Percentiles rank a stretch among this genome's conserved stretches.
phyloP scores from a whole-genome alignment of 2,797 vertebrate species.

The Oreortyx pictus region DNA sequence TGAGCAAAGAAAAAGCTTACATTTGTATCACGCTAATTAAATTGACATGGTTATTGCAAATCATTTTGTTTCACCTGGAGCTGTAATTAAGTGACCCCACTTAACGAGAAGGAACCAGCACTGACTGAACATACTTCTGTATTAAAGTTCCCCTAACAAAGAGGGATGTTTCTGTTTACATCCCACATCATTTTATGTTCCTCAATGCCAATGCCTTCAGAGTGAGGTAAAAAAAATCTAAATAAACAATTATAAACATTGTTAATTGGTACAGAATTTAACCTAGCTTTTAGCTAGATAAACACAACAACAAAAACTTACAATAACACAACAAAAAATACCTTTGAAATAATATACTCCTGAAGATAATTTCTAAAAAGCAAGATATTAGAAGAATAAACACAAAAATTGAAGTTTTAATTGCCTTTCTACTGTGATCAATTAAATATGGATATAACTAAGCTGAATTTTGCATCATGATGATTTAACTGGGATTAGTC shows the following conservation, averaged over 20 bases:
- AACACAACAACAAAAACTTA: neutral
- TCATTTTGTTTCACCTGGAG: constrained; percentile 42
- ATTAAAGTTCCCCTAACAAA: neutral
- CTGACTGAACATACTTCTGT: neutral
- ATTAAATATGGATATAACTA: neutral
- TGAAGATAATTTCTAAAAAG: neutral
- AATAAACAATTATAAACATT: neutral
- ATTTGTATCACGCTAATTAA: constrained; percentile 57
- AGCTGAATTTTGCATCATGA: neutral
- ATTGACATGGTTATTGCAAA: constrained; percentile 24
- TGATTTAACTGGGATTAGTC: neutral
- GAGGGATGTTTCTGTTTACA: constrained; percentile 32
- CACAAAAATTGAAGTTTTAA: neutral
- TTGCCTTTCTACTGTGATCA: neutral
- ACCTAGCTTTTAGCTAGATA: neutral
- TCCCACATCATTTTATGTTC: neutral
- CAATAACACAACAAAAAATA: neutral
- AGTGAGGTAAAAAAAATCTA: neutral
- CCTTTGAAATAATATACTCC: neutral
- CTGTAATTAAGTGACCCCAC: constrained; percentile 44
- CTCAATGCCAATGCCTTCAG: neutral
- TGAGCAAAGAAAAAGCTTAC: neutral
- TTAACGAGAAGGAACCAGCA: constrained; percentile 11
- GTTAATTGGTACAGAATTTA: neutral
- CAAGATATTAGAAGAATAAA: neutral